A percentile compares a stretch with the other conserved stretches of the same genome.
Conservation (phyloP, 2,113 vertebrate genomes). For the Rallus limicola region DNA sequence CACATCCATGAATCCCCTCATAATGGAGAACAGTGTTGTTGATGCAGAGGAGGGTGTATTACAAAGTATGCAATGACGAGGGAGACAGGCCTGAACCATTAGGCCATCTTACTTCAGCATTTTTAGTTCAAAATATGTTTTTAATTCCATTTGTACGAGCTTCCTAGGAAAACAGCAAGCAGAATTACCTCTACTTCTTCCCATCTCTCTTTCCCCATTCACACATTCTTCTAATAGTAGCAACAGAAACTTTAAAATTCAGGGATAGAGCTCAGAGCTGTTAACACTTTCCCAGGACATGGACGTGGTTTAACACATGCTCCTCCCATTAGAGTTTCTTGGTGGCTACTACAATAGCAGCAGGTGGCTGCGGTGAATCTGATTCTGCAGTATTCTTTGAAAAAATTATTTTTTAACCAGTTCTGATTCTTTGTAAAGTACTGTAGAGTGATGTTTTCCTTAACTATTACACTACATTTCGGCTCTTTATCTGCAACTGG, state of each 20-base stretch:
- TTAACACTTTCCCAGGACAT: neutral
- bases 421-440: neutral
- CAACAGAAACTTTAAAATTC: neutral
- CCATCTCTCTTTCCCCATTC: neutral
- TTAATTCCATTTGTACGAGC: neutral
- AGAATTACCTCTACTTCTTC: neutral
- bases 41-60: too few species aligned
- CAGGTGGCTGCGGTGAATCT: neutral
- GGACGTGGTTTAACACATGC: neutral
- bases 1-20: rapidly evolving
- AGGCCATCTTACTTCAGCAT: neutral
- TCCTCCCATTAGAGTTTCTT: neutral
- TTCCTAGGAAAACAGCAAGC: neutral
- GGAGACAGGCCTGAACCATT: neutral
- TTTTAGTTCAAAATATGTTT: neutral
- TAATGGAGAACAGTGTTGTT: neutral
- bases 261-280: neutral
- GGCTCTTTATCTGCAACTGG: neutral
- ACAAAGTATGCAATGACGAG: neutral
- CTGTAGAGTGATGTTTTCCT: neutral
- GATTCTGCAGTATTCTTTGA: neutral
- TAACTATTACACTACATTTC: neutral
- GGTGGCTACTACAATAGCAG: neutral
- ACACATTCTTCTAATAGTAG: neutral
- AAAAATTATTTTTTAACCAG: neutral